These are phyloP conservation scores for Oncorhynchus tshawytscha DNA, from an alignment of 2,113 vertebrate genomes.

Conservation along the genomic window DNA sequence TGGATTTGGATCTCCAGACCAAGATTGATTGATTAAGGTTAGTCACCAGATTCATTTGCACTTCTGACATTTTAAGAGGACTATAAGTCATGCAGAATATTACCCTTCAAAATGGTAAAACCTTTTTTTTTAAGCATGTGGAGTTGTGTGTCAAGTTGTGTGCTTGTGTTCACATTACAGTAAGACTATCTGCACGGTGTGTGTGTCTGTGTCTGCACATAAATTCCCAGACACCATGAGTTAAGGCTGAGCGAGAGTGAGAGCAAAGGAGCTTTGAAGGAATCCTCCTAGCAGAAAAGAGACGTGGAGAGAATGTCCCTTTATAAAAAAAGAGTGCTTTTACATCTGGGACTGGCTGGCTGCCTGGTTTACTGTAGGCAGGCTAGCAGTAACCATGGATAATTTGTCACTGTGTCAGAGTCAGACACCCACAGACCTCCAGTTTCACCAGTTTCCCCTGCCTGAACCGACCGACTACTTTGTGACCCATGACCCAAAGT, in stretches of 20 bases:
- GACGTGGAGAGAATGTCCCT: constrained; percentile 78
- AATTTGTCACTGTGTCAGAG: constrained; percentile 12
- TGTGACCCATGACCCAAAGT: constrained; percentile 1
- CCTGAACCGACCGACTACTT: neutral
- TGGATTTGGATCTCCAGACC: neutral
- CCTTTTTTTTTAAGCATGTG: too few species aligned
- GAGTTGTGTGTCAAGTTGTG: too few species aligned
- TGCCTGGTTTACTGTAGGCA: constrained; percentile 61
- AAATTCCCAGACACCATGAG: constrained; percentile 27
- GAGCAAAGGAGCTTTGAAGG: constrained; percentile 55
- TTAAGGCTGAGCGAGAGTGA: constrained; percentile 10
- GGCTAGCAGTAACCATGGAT: neutral
- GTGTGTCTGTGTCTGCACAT: neutral
- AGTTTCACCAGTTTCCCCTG: too few species aligned
- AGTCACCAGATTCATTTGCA: neutral
- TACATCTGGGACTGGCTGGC: constrained; percentile 72
- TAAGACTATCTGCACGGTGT: neutral
- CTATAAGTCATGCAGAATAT: too few species aligned
- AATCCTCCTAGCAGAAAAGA: constrained; percentile 74
- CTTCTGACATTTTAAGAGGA: too few species aligned
- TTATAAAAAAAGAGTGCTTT: constrained; percentile 74
- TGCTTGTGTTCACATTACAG: too few species aligned
- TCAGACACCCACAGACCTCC: neutral
- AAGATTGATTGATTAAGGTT: neutral
- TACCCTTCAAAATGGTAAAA: too few species aligned